A percentile compares a stretch with the other conserved stretches of the same genome.
Conservation (phyloP, 2,888 invertebrate species). For the Nephrotoma guestfalica region DNA sequence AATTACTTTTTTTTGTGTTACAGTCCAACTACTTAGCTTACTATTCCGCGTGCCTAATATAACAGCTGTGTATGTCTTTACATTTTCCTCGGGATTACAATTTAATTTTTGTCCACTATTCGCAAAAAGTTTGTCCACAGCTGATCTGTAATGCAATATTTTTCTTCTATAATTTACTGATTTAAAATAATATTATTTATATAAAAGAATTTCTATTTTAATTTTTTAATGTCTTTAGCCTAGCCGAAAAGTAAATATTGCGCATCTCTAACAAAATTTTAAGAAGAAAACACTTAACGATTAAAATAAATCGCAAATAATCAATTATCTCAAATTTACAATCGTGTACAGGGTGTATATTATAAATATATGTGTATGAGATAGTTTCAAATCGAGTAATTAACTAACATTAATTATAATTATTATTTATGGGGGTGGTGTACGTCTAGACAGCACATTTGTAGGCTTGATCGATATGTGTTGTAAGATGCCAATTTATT, state of each 20-base stretch:
- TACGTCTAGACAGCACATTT: not conserved
- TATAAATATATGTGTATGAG: not conserved
- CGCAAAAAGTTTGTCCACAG: not conserved
- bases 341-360: not conserved
- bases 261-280: not conserved
- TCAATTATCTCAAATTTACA: not conserved
- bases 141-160: not conserved
- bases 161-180: not conserved
- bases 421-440: not conserved
- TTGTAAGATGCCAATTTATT: not conserved
- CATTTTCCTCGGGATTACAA: no score
- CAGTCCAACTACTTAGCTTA: not conserved
- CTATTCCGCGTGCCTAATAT: not conserved
- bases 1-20: not conserved
- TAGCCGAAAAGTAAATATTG: not conserved
- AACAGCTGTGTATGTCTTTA: no score
- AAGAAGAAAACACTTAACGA: not conserved
- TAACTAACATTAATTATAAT: not conserved
- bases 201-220: not conserved
- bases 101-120: not conserved
- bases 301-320: not conserved
- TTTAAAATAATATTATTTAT: not conserved
- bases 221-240: not conserved
- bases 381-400: not conserved
- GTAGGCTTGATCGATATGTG: not conserved